Base-by-base conservation (phyloP, 2,888 invertebrate genomes). In the Trilocha varians region DNA sequence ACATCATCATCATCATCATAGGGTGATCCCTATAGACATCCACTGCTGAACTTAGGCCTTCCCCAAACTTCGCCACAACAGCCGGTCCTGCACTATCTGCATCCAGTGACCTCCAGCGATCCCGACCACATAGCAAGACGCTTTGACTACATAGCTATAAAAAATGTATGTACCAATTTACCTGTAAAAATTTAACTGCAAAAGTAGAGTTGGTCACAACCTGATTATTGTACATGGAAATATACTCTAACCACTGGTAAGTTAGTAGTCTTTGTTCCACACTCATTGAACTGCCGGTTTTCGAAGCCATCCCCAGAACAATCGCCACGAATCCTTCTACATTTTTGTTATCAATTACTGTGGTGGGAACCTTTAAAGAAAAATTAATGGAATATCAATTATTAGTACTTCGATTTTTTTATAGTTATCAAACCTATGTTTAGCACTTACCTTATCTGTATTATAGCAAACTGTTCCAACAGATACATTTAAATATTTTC, bases 171-270 rank as follows among this genome's bases (percentile, higher is more conserved):
- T 11, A 15, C 41, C 5, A 38, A 45, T 25, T 49, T 70, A 88
- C 89, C 78, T 87, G 83, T 48, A 89, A 65, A 42, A 88, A 82
- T 47, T 58, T 73, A 57, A 75, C 87, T 1, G 80, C 75, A 57
- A 87, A 87, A 1, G 53, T 43, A 18, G 84, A 61, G 50, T 76
- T 79, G 9, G 46, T 48, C 2, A 74, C 76, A 6, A 85, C 87
- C 57, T 88, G 87, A 56, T 87, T 86, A 3, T 80, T 73, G 62
- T 86, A 88, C 65, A 87, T 72, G 2, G 88, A 84, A 3, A 90
- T 80, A 59, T 90, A 89, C 60, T 92, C 92, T 25, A 92, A 67
- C 92, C 91, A 92, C 53, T 92, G 92, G 45, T 89, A 87, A 16
- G 86, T 73, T 16, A 84, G 70, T 3, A 86, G 61, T 42, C 50